A percentile compares a stretch with the other conserved stretches of the same genome.
These are phyloP conservation scores for Berghia stephanieae DNA, from an alignment of 1,140 invertebrate species.

Conservation along the genomic window DNA sequence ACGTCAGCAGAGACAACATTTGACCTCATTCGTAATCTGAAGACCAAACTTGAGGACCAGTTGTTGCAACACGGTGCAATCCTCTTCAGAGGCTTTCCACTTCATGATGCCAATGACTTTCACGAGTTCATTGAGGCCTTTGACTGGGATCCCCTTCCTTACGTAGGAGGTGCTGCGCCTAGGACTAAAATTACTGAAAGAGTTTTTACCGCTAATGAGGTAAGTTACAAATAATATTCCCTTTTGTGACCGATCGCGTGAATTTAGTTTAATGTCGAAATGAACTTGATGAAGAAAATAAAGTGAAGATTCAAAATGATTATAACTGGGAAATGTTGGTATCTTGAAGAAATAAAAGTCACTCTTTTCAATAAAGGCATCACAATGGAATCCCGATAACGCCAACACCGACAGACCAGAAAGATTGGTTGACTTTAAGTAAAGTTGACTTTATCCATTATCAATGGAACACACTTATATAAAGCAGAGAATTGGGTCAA, in stretches of 20 bases:
- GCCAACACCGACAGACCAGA: too few relatives aligned
- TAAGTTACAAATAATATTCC: neutral
- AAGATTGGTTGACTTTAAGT: too few relatives aligned
- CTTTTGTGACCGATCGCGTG: neutral
- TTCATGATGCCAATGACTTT: slow-evolving; percentile 47
- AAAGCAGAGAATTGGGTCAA: too few relatives aligned
- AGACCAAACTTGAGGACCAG: slow-evolving; percentile 31
- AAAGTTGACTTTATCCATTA: too few relatives aligned
- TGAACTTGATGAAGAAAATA: neutral
- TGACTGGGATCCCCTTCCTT: slow-evolving; percentile 45
- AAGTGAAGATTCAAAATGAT: neutral
- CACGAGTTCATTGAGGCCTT: slow-evolving; percentile 52
- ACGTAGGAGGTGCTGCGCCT: slow-evolving; percentile 54
- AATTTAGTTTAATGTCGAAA: neutral
- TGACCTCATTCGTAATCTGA: slow-evolving; percentile 42
- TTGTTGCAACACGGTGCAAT: slow-evolving; percentile 53
- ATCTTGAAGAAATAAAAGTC: neutral
- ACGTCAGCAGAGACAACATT: slow-evolving; percentile 4
- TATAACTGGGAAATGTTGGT: neutral
- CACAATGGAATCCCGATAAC: neutral
- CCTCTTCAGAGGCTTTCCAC: slow-evolving; percentile 53
- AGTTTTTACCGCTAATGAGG: slow-evolving; percentile 58
- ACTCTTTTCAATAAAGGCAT: neutral
- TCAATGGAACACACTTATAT: too few relatives aligned
- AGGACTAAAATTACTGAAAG: slow-evolving; percentile 44